Percentiles rank a stretch among this genome's conserved stretches.
Evolutionary conservation across 2,888 invertebrate species (phyloP).

Genomic region (Macaria notata): DNA sequence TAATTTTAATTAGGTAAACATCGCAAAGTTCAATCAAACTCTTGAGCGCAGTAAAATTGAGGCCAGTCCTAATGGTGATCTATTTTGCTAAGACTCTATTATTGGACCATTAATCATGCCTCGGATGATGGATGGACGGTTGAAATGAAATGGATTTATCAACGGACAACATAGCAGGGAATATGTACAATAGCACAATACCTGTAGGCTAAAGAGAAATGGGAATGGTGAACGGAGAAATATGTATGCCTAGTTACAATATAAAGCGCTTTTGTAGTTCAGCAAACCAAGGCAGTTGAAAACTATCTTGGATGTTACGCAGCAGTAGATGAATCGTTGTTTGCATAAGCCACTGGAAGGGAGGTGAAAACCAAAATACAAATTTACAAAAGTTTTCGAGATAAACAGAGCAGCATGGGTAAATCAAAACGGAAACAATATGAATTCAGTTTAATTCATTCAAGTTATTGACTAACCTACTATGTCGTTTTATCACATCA

Average conservation of each 20-base stretch:
- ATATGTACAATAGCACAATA: too few species aligned
- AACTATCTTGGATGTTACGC: not conserved
- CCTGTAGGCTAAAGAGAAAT: too few species aligned
- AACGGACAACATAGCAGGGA: not conserved
- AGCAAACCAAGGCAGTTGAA: too few species aligned
- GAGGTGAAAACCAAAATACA: too few species aligned
- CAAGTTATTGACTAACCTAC: too few species aligned
- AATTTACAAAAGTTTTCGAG: too few species aligned
- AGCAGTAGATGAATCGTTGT: not conserved
- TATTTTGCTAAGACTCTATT: conserved; percentile 6
- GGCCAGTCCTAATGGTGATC: not conserved
- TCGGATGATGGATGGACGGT: conserved; percentile 4
- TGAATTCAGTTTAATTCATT: too few species aligned
- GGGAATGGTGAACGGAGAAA: not conserved
- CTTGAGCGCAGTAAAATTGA: not conserved
- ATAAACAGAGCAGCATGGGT: too few species aligned
- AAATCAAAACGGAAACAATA: too few species aligned
- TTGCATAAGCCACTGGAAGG: not conserved
- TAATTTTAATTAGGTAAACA: too few species aligned
- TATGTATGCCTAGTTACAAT: not conserved
- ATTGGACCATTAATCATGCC: conserved; percentile 3
- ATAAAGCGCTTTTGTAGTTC: not conserved
- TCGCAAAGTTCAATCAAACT: too few species aligned
- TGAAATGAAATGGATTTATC: conserved; percentile 6
- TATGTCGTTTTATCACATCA: too few species aligned